These are phyloP conservation scores for Chloromyia formosa DNA, from an alignment of 2,888 invertebrate species.

Conservation along the genomic window DNA sequence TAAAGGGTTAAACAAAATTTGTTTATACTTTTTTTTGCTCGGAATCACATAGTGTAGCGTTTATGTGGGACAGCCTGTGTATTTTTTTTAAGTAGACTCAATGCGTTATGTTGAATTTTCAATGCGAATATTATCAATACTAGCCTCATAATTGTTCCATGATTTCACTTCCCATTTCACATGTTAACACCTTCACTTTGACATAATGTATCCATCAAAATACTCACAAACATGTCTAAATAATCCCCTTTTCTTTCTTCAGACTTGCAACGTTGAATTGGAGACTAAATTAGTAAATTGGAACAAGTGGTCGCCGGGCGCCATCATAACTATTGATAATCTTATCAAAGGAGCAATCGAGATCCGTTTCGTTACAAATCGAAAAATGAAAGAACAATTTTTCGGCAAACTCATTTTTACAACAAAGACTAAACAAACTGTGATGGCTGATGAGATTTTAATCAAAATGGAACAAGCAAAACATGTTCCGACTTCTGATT, in stretches of 20 bases:
- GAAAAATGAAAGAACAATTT: slow-evolving; percentile 24
- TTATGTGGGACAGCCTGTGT: too few relatives aligned
- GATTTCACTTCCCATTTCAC: too few relatives aligned
- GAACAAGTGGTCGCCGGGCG: slow-evolving; percentile 43
- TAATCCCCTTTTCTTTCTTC: slow-evolving; percentile 4
- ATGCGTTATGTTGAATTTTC: too few relatives aligned
- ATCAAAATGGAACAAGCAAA: slow-evolving; percentile 42
- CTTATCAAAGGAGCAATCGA: slow-evolving; percentile 40
- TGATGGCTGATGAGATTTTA: slow-evolving; percentile 40
- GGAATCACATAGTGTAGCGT: too few relatives aligned
- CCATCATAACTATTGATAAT: slow-evolving; percentile 40
- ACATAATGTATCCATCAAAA: too few relatives aligned
- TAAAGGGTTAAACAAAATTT: too few relatives aligned
- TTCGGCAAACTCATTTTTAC: slow-evolving; percentile 45
- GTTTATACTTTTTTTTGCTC: too few relatives aligned
- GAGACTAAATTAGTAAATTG: slow-evolving; percentile 3
- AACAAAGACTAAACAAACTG: slow-evolving; percentile 37
- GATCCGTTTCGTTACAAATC: slow-evolving; percentile 25
- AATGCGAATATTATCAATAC: too few relatives aligned
- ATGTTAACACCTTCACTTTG: too few relatives aligned
- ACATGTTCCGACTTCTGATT: background rate
- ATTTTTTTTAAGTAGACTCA: too few relatives aligned
- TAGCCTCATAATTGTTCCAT: too few relatives aligned
- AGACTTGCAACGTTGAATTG: slow-evolving; percentile 41
- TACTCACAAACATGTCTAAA: too few relatives aligned